These are phyloP conservation scores for Baccha elongata DNA, from an alignment of 2,888 invertebrate genomes.

Conservation along the genomic window DNA sequence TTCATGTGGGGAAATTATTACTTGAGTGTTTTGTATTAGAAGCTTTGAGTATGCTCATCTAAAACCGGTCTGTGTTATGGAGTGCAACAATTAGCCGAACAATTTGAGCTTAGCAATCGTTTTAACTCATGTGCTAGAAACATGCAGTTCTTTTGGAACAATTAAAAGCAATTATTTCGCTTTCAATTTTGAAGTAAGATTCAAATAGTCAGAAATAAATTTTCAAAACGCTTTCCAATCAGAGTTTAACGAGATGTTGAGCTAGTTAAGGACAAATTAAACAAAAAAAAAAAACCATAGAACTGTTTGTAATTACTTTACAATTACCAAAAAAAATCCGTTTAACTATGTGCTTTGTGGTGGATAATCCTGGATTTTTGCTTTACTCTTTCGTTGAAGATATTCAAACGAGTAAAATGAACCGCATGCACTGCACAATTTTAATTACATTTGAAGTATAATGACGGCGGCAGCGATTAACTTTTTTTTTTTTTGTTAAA, in stretches of 20 bases:
- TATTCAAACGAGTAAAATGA: slow-evolving; percentile 52
- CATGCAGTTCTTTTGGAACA: neutral
- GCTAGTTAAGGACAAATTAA: slow-evolving; percentile 41
- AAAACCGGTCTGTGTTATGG: neutral
- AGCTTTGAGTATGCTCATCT: neutral
- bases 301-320: slow-evolving; percentile 59
- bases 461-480: slow-evolving; percentile 43
- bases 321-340: slow-evolving; percentile 4
- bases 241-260: slow-evolving; percentile 2
- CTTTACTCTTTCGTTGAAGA: slow-evolving; percentile 42
- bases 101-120: slow-evolving; percentile 10
- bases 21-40: neutral
- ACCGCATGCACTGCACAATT: slow-evolving; percentile 62
- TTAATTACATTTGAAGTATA: slow-evolving; percentile 66
- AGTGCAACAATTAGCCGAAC: slow-evolving; percentile 14
- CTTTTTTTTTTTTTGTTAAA: slow-evolving; percentile 23
- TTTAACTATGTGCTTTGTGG: neutral
- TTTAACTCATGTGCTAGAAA: neutral
- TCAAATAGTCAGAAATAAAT: neutral
- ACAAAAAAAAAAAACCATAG: no score
- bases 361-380: slow-evolving; percentile 21
- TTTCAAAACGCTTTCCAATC: slow-evolving; percentile 42
- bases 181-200: neutral
- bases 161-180: slow-evolving; percentile 27
- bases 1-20: slow-evolving; percentile 10